Base-by-base conservation (phyloP, 2,113 vertebrate species). In the Patagioenas fasciata region DNA sequence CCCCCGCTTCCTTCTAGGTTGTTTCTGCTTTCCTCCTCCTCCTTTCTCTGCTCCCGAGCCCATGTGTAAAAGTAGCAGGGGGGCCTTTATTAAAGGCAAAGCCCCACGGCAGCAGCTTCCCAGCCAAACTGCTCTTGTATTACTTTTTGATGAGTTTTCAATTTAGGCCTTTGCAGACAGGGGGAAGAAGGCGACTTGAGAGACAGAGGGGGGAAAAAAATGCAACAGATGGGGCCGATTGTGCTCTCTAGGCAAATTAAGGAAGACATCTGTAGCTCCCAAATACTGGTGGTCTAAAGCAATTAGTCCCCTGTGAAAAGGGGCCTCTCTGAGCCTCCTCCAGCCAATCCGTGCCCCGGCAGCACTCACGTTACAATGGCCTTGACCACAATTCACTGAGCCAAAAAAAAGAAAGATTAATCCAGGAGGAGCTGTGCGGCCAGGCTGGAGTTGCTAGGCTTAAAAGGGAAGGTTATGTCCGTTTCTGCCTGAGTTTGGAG, bases 111-210 rank as follows among this genome's bases (percentile, higher is more conserved):
- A 98, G 98, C 98, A 98, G 98, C 98, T 98, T 98, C 93, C 97
- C 98, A 98, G 98, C 98, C 98, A 99, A 99, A 99, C 98, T 98
- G 99, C 98, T 99, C 98, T 98, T 99, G 98, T 99, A 99, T 99
- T 99, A 99, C 99, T 99, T 99, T 99, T 99, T 99, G 99, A 99
- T 99, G 99, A 99, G 99, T 99, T 99, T 99, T 99, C 99, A 99
- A 99, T 99, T 98, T 98, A 98, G 98, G 97, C 96, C 98, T 98
- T 97, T 96, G 98, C 98, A 98, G 99, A 99, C 99, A 98, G 97
- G 98, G 98, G 97, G 97, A 98, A 98, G 98, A 98, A 98, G 98
- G 98, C 97, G 96, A 96, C 85, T 97, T 97, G 96, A 97, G 96
- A 85, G 95, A 95, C 96, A 97, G 97, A 97, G 95, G 95, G 95